phyloP scores from a whole-genome alignment of 2,113 vertebrate genomes.

The Nycticebus coucang region DNA sequence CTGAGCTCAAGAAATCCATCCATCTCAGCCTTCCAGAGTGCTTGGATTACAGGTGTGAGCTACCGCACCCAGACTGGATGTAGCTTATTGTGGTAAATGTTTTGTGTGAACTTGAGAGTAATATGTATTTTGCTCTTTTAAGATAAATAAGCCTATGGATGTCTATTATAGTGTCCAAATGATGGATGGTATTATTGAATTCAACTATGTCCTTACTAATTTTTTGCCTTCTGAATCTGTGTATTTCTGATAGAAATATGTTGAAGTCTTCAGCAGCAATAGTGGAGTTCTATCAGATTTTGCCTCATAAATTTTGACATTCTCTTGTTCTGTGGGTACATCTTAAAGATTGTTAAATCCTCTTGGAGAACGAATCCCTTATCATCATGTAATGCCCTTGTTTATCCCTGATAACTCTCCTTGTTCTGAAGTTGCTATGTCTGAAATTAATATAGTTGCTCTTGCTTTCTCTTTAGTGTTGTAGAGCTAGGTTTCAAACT shows the following conservation, averaged over 20 bases:
- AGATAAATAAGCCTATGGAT: neutral
- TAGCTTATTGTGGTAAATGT: neutral
- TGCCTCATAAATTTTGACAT: neutral
- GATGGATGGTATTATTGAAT: neutral
- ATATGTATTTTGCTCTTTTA: neutral
- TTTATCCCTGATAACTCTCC: neutral
- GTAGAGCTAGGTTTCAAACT: neutral
- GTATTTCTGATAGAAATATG: neutral
- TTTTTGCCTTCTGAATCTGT: neutral
- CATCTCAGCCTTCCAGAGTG: no score
- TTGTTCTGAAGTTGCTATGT: neutral
- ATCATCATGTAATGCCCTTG: neutral
- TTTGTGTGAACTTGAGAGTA: neutral
- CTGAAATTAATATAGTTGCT: neutral
- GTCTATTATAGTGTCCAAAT: neutral
- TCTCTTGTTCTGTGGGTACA: neutral
- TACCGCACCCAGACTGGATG: no score
- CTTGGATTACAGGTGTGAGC: no score
- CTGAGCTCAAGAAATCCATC: no score
- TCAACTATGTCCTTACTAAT: neutral
- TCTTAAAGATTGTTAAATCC: neutral
- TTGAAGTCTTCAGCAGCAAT: neutral
- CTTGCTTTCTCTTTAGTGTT: neutral
- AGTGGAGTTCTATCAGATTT: neutral
- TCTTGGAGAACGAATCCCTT: neutral